Base-by-base conservation (phyloP, 1,140 invertebrate species). In the Ephestia elutella region DNA sequence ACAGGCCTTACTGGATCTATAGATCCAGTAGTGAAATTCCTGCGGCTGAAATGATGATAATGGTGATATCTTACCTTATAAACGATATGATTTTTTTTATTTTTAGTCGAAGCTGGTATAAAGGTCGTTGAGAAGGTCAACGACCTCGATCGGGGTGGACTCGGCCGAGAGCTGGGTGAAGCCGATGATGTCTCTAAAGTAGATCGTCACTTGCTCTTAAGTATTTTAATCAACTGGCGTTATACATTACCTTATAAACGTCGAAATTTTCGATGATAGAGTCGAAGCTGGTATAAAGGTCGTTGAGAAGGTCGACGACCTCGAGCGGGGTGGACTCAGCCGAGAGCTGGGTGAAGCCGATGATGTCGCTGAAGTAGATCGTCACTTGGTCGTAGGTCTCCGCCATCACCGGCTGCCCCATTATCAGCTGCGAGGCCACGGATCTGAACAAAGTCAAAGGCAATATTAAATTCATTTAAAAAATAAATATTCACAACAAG, bases 341-440 rank as follows among this genome's bases (percentile, higher is more conserved):
- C 0, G 96, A 98, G 11, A 99, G 90, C 38, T 94, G 92, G 0
- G 97, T 99, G 85, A 99, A 99, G 8, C 96, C 97, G 32, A 98
- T 97, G 67, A 99, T 99, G 81, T 99, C 98, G 74, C 96, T 97
- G 89, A 99, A 99, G 90, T 98, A 98, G 65, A 98, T 98, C 0
- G 97, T 98, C n/a, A 98, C 97, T 75, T 92, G 93, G 69, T 98
- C 96, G 83, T 96, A 99, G 0, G 94, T 95, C 86, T 99, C 97
- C 0, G 97, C 97, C 66, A 96, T 93, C 4, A 99, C 96, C 0
- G 95, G 93, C 78, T 97, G 93, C 0, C 97, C 97, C 56, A 93
- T 90, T 70, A 98, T 98, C 51, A 99, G 87, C 70, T 97, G 95
- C 35, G 93, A 94, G 2, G 97, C 97, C 32, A 98, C 96, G 4